Evolutionary conservation across 2,888 invertebrate genomes (phyloP).

Genomic region (Melinaea menophilus): DNA sequence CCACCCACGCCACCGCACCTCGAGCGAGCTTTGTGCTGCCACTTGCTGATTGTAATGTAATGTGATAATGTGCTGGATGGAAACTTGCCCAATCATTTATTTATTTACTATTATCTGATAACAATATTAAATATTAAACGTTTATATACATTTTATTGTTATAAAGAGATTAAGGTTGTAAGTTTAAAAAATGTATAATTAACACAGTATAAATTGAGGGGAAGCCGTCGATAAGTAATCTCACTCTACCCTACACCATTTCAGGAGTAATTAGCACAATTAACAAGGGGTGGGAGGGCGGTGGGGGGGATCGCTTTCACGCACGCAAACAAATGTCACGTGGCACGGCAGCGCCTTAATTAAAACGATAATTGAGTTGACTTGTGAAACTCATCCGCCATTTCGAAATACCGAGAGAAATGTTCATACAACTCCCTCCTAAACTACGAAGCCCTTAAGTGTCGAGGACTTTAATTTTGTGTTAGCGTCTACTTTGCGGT

Average conservation of each 20-base stretch:
- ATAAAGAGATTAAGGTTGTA: background rate
- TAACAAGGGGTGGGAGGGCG: slow-evolving; percentile 50
- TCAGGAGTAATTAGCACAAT: slow-evolving; percentile 79
- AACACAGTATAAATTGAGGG: slow-evolving; percentile 65
- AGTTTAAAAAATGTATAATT: slow-evolving; percentile 5
- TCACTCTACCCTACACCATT: slow-evolving; percentile 72
- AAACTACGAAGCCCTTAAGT: slow-evolving; percentile 75
- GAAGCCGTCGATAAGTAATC: slow-evolving; percentile 75
- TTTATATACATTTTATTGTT: no score
- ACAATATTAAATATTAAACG: no score
- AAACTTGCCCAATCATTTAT: no score
- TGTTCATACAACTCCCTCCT: slow-evolving; percentile 69
- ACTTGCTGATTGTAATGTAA: slow-evolving; percentile 6
- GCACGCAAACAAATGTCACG: slow-evolving; percentile 78
- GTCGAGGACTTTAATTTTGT: slow-evolving; percentile 76
- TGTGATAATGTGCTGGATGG: no score
- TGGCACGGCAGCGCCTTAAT: slow-evolving; percentile 73
- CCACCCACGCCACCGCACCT: slow-evolving; percentile 33
- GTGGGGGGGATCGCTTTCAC: slow-evolving; percentile 67
- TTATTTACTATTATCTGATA: no score
- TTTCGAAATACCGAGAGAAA: slow-evolving; percentile 74
- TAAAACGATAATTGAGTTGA: slow-evolving; percentile 79
- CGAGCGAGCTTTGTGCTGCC: slow-evolving; percentile 14
- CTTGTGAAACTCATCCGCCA: slow-evolving; percentile 77
- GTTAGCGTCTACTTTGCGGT: slow-evolving; percentile 77